phyloP scores from a whole-genome alignment of 2,797 vertebrate genomes.

The Strix occidentalis region DNA sequence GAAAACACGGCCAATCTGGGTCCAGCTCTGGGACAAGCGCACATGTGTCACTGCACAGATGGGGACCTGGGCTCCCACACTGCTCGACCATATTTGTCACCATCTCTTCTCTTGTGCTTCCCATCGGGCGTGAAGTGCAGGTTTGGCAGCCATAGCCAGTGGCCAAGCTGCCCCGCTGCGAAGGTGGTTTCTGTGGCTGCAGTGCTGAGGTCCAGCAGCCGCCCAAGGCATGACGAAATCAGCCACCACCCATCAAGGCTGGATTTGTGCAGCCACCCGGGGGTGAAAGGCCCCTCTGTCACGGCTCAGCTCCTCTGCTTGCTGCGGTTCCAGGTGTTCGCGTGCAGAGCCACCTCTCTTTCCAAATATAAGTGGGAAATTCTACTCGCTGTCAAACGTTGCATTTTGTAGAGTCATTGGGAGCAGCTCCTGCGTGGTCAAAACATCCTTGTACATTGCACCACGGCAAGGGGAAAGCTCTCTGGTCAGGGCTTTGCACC shows the following conservation, averaged over 20 bases:
- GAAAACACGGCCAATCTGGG: background rate
- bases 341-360: background rate
- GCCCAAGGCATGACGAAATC: background rate
- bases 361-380: constrained; percentile 52
- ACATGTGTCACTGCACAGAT: rapidly evolving
- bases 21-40: background rate
- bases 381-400: background rate
- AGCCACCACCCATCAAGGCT: background rate
- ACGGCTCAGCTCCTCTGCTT: background rate
- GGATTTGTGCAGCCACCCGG: background rate
- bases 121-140: rapidly evolving
- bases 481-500: background rate
- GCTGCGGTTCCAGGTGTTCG: background rate
- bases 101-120: background rate
- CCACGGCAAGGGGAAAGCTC: background rate
- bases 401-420: background rate
- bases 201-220: background rate
- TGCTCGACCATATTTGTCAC: background rate
- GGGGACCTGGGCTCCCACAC: rapidly evolving
- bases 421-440: background rate
- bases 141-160: background rate
- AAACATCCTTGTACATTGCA: background rate
- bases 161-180: rapidly evolving
- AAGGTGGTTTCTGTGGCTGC: background rate
- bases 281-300: constrained; percentile 55